Evolutionary conservation across 2,888 invertebrate species (phyloP).

Genomic region (Azorinus chamasolen): DNA sequence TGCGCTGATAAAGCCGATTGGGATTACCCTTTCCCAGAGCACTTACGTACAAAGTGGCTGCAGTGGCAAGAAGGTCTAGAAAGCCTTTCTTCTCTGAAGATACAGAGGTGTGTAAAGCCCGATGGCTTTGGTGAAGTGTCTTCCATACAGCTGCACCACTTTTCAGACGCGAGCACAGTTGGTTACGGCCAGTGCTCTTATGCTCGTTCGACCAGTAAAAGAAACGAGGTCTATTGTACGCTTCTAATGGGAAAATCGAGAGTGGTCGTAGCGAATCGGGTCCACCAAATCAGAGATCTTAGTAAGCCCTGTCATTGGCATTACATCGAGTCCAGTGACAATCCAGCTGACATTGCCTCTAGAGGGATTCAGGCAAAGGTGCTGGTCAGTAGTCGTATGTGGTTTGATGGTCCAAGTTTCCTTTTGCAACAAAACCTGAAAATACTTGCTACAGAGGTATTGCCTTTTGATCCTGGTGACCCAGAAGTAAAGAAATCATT

Average conservation of each 20-base stretch:
- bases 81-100: conserved; percentile 16
- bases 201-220: conserved; percentile 37
- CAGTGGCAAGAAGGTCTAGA: conserved; percentile 44
- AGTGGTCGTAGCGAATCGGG: conserved; percentile 54
- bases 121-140: conserved; percentile 44
- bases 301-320: conserved; percentile 38
- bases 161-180: conserved; percentile 58
- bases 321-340: conserved; percentile 36
- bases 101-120: conserved; percentile 13
- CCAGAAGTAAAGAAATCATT: neutral
- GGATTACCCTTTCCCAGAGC: conserved; percentile 64
- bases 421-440: conserved; percentile 11
- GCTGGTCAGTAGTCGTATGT: neutral
- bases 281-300: conserved; percentile 38
- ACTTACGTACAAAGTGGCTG: conserved; percentile 43
- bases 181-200: conserved; percentile 69
- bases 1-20: conserved; percentile 54
- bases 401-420: conserved; percentile 6
- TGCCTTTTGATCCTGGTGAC: neutral
- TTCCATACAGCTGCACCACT: conserved; percentile 58
- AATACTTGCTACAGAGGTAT: neutral
- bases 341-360: conserved; percentile 54
- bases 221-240: conserved; percentile 40
- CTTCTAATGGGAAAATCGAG: conserved; percentile 62
- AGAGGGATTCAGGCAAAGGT: conserved; percentile 15